phyloP scores from a whole-genome alignment of 2,113 vertebrate genomes.

The Pelobates fuscus region DNA sequence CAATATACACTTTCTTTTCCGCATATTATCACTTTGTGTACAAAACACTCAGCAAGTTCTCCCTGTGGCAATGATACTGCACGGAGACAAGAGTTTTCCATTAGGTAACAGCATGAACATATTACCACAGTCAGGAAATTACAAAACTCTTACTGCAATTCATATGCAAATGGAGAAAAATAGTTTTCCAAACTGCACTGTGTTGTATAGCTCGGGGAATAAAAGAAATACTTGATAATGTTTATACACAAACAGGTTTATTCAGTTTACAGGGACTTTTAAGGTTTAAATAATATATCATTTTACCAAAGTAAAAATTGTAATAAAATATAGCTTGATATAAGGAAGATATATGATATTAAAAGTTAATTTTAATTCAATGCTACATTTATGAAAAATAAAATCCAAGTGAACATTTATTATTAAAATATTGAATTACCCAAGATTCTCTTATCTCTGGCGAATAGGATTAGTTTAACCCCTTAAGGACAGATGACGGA shows the following conservation, averaged over 20 bases:
- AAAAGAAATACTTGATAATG: too few species aligned
- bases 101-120: neutral
- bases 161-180: constrained; percentile 28
- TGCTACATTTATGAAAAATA: too few species aligned
- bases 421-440: too few species aligned
- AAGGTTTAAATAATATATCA: too few species aligned
- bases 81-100: constrained; percentile 35
- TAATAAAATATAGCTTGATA: too few species aligned
- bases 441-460: too few species aligned
- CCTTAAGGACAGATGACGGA: too few species aligned
- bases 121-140: constrained; percentile 14
- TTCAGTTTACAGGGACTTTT: neutral
- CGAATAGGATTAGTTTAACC: too few species aligned
- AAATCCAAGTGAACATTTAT: too few species aligned
- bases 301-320: too few species aligned
- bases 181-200: neutral
- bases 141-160: constrained; percentile 4
- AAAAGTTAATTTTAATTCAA: too few species aligned
- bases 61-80: constrained; percentile 31
- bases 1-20: constrained; percentile 12
- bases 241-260: neutral
- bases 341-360: too few species aligned
- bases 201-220: neutral
- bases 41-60: constrained; percentile 15
- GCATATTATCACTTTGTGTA: constrained; percentile 9